Evolutionary conservation across 2,113 vertebrate genomes (phyloP), one percentile per base, ranked within the genome.

Genomic region (Microcebus murinus): DNA sequence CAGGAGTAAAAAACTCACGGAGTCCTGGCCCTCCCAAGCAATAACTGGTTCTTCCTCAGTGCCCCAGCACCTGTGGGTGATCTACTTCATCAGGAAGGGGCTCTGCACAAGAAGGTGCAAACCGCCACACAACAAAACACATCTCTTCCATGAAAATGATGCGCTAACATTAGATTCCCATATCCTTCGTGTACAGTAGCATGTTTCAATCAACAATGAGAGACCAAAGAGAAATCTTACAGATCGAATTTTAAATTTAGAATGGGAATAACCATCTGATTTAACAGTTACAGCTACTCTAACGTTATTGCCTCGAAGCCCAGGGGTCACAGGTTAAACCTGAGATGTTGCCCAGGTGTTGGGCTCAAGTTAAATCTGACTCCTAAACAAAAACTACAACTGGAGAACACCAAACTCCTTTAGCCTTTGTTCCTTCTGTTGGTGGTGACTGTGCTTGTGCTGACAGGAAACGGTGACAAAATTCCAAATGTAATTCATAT

Each of bases 391-490:
- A 70, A 93, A 89, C 8, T 57, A 92, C 48, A 77, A n/a, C 6
- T 29, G 70, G 42, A 77, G 42, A 67, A 21, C 90, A 59, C 23
- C 7, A 83, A 48, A 74, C 20, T n/a, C n/a, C 36, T 95, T 80
- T 85, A 57, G 45, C 31, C 45, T 93, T 14, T 45, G 79, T 50
- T 82, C 79, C 48, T 81, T 87, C 87, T 83, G 21, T 31, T 21
- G 39, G 36, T 17, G 63, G 80, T 9, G 31, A 29, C 7, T 27
- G 25, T 21, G 27, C 50, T 18, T 80, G 8, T 70, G n/a, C 63
- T 95, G 83, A 94, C 14, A 87, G 63, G 90, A 89, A 91, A 79
- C 2, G 27, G 42, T 50, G 61, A 87, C 50, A 91, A 63, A 70
- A 80, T 55, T 90, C 81, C 34, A 59, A 77, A 83, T 11, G 50